These are phyloP conservation scores for Syndactyla subalaris DNA, from an alignment of 2,797 vertebrate species.

Conservation along the genomic window DNA sequence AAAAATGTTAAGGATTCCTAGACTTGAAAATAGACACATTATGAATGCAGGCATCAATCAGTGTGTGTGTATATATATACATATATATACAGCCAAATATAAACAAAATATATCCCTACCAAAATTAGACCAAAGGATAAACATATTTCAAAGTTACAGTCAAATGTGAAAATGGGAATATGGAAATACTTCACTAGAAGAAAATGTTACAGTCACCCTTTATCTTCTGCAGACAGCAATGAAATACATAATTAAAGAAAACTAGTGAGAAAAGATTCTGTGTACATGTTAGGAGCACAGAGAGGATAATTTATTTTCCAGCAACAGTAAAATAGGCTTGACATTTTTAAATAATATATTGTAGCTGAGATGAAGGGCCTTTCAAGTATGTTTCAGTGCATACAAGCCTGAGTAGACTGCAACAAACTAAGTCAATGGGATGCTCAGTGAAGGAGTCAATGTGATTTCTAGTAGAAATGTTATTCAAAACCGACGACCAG, in stretches of 20 bases:
- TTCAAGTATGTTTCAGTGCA: slow-evolving; percentile 72
- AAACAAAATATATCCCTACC: not conserved
- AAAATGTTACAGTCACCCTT: not conserved
- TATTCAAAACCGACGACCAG: slow-evolving; percentile 73
- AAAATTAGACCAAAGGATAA: not conserved
- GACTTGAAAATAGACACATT: not conserved
- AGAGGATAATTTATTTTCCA: slow-evolving; percentile 66
- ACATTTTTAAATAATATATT: slow-evolving; percentile 82
- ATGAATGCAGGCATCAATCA: not conserved
- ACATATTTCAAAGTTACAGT: not conserved
- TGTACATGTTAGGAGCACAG: slow-evolving; percentile 38
- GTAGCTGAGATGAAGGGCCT: slow-evolving; percentile 67
- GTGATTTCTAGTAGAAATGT: slow-evolving; percentile 58
- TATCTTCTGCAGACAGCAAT: not conserved
- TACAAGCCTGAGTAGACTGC: slow-evolving; percentile 61
- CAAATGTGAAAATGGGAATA: not conserved
- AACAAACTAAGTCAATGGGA: slow-evolving; percentile 67
- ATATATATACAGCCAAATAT: not conserved
- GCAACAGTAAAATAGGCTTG: slow-evolving; percentile 63
- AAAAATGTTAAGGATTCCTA: accelerated
- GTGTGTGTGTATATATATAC: too few species aligned
- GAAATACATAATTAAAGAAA: slow-evolving; percentile 54
- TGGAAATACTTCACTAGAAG: not conserved
- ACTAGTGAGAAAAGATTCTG: slow-evolving; percentile 34
- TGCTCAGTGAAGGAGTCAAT: slow-evolving; percentile 60